Base-by-base conservation (phyloP, 2,797 vertebrate genomes). In the Triplophysa yarkandensis region DNA sequence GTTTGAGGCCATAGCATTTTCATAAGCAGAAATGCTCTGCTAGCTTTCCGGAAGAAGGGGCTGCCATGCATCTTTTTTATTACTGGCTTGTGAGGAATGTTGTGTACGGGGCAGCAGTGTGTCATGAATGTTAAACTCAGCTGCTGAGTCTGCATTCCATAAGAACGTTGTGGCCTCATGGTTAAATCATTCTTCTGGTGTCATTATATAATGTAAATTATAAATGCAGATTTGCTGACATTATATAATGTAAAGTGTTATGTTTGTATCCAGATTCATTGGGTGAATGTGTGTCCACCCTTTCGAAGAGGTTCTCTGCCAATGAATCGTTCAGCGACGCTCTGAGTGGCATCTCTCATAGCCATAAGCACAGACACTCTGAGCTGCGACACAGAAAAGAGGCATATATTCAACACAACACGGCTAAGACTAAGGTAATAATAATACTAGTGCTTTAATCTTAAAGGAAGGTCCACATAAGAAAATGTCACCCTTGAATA, bases 381-480 rank as follows among this genome's bases (percentile, higher is more conserved):
- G 91, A 90, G 80, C 73, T 91, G 69, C 86, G 81, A 64, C 88
- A 95, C 90, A 92, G 91, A 82, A 92, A 91, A 79, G 85, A 93
- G 2, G 10, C 78, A 50, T 85, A 85, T 69, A 79, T 83, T 74
- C 86, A 81, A 0, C 77, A 78, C 86, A 93, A 94, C 82, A 82
- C 83, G 4, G 54, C 55, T 2, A 88, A 85, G 69, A 46, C 79
- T 30, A 90, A 89, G 91, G 92, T 93, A 83, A 28, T 52, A 83
- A 28, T 52, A 16, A 36, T 50, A 41, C 27, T 65, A 16, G 1
- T 11, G n/a, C 44, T 34, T 34, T 21, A 3, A 44, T 6, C 23
- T 55, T 41, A 67, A 32, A 19, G 16, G 14, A 3, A 32, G 3
- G 3, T 32, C 7, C 7, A 32, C 4, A 32, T 32, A 32, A 4